Base-by-base conservation (phyloP, 2,888 invertebrate species). In the Camponotus fellah region DNA sequence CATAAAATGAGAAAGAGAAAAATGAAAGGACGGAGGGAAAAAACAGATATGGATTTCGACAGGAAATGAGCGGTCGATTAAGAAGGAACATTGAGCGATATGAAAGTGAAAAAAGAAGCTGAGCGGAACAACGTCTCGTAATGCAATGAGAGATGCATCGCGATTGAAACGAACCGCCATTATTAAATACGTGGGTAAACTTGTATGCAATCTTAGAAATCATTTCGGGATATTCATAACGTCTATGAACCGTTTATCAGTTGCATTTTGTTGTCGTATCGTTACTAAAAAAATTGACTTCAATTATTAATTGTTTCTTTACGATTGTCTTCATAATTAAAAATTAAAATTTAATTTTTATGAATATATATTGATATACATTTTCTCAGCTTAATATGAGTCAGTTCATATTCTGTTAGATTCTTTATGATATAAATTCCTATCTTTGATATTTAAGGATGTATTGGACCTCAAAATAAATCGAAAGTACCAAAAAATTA, bases 141-240 rank as follows among this genome's bases (percentile, higher is more conserved):
- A 65, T 58, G 49, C 26, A 21, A 21, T 58, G 77, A 79, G 69
- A 21, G 79, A 60, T 69, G 79, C 69, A 21, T 69, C 32, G 69
- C 37, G 37, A 71, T 80, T 62, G 71, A 80, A 68, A 60, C 21
- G 68, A 53, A 66, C 17, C 26, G n/a, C 65, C n/a, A 56, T 76
- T 60, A 62, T 34, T 60, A 79, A 79, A 46, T 40, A 2, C 0
- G 8, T 56, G 37, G n/a, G 9, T 46, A 53, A 60, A 79, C 12
- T 79, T 34, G 34, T 69, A 56, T 37, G 26, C 21, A 37, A 37
- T 17, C 12, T 62, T 60, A 21, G 34, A 49, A n/a, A 49, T 46
- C 26, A 71, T 71, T 75, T 71, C 46, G 60, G 69, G 1, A 10
- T 58, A 46, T 46, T 58, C 10, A 43, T 26, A 26, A 62, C 9